phyloP scores from a whole-genome alignment of 2,888 invertebrate species.

The Mesorhabditis spiculigera region DNA sequence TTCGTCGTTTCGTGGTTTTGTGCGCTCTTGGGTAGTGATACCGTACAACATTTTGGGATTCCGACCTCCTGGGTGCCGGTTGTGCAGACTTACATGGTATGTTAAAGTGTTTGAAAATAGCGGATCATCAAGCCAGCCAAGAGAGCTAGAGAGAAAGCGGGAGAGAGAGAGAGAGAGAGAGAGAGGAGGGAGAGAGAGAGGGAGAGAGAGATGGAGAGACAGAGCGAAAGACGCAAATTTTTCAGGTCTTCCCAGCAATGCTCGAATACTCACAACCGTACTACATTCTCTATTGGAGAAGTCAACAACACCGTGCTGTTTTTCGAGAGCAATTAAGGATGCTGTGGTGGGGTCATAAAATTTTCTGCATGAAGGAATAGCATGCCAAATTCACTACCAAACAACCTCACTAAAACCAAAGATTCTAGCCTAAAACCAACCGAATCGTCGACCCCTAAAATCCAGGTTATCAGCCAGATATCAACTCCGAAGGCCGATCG shows the following conservation, averaged over 20 bases:
- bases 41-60: not conserved
- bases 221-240: not conserved
- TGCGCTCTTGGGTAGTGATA: not conserved
- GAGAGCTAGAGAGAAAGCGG: no score
- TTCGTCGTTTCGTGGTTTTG: not conserved
- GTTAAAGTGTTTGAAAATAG: not conserved
- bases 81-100: not conserved
- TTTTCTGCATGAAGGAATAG: not conserved
- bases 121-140: not conserved
- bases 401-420: no score
- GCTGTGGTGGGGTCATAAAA: not conserved
- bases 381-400: not conserved
- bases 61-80: not conserved
- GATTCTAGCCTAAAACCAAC: no score
- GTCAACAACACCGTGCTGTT: not conserved
- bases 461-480: no score
- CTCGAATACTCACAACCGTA: not conserved
- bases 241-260: conserved; percentile 5
- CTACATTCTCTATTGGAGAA: not conserved
- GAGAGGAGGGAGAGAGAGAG: no score
- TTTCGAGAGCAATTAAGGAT: conserved; percentile 1
- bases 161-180: no score
- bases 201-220: no score
- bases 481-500: no score
- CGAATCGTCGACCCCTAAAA: no score